Evolutionary conservation across 2,888 invertebrate genomes (phyloP).

Genomic region (Bombyx huttoni): DNA sequence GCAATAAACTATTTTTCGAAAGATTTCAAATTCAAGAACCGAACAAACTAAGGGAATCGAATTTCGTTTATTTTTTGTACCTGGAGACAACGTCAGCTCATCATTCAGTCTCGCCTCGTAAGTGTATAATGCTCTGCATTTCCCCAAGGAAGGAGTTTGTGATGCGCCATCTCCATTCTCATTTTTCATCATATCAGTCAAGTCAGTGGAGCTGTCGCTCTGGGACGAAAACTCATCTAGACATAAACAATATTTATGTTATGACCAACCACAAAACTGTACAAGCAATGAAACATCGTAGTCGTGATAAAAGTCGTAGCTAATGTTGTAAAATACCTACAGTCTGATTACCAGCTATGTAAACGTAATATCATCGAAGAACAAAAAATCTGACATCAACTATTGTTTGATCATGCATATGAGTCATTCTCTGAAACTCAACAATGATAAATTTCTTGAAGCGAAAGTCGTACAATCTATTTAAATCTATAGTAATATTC

Average conservation of each 20-base stretch:
- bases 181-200: conserved; percentile 66
- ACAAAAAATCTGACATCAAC: background rate
- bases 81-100: conserved; percentile 83
- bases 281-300: background rate
- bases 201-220: conserved; percentile 74
- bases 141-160: conserved; percentile 66
- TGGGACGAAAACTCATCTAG: conserved; percentile 87
- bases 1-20: too few species aligned
- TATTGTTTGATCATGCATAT: background rate
- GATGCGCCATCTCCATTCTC: conserved; percentile 35
- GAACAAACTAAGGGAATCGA: too few species aligned
- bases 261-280: background rate
- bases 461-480: too few species aligned
- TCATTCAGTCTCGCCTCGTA: conserved; percentile 91
- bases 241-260: conserved; percentile 15
- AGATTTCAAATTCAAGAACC: too few species aligned
- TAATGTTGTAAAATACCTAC: too few species aligned
- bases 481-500: too few species aligned
- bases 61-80: conserved; percentile 31
- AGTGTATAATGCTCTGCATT: conserved; percentile 88
- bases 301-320: too few species aligned
- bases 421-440: too few species aligned
- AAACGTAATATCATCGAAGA: background rate
- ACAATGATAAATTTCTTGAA: too few species aligned
- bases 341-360: background rate